These are phyloP conservation scores for Solea senegalensis DNA, from an alignment of 2,113 vertebrate genomes.

Conservation along the genomic window DNA sequence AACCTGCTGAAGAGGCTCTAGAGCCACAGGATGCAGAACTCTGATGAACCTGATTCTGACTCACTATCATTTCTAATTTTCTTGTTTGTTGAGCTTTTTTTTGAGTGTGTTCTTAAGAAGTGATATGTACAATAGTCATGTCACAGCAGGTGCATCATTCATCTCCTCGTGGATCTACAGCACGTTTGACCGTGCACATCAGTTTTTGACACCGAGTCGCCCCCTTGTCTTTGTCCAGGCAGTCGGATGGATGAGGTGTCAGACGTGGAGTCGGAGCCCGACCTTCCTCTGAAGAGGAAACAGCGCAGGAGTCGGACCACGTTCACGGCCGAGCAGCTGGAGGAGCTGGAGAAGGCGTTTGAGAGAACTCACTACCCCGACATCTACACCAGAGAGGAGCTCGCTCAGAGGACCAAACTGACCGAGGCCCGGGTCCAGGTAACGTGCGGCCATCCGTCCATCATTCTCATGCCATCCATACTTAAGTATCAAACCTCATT, in stretches of 20 bases:
- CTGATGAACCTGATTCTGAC: too few species aligned
- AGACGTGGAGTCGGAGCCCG: slow-evolving; percentile 94
- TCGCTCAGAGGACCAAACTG: slow-evolving; percentile 95
- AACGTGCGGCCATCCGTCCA: slow-evolving; percentile 8
- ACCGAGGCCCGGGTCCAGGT: slow-evolving; percentile 96
- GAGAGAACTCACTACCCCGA: slow-evolving; percentile 97
- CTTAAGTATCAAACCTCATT: too few species aligned
- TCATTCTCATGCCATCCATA: neutral
- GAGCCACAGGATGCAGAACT: too few species aligned
- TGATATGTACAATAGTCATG: too few species aligned
- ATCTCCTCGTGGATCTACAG: too few species aligned
- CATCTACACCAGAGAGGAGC: slow-evolving; percentile 96
- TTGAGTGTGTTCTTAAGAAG: too few species aligned
- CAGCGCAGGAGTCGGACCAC: slow-evolving; percentile 95
- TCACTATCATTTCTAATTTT: too few species aligned
- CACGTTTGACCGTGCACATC: too few species aligned
- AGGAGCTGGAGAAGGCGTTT: slow-evolving; percentile 96
- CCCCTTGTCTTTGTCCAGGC: slow-evolving; percentile 73
- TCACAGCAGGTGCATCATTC: too few species aligned
- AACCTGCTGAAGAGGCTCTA: too few species aligned
- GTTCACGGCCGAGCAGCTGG: slow-evolving; percentile 95
- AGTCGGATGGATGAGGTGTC: slow-evolving; percentile 92
- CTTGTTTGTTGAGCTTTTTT: too few species aligned
- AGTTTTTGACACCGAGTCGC: too few species aligned
- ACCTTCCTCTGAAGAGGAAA: slow-evolving; percentile 96